Base-by-base conservation (phyloP, 2,113 vertebrate genomes). In the Clarias gariepinus region DNA sequence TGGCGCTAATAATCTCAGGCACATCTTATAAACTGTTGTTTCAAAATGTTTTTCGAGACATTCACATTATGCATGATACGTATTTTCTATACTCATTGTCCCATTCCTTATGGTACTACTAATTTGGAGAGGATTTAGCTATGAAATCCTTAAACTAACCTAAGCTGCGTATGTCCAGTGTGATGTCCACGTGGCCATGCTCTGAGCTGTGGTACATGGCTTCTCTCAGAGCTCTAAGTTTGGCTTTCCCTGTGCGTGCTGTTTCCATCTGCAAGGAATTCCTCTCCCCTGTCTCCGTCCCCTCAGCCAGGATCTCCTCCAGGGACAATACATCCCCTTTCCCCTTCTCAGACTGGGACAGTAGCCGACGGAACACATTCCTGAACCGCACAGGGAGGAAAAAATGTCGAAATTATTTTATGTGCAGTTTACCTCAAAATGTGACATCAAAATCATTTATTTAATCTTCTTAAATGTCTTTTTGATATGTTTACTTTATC, bases 201-300 rank as follows among this genome's bases (percentile, higher is more conserved):
- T 96, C 95, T 87, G 95, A 92, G 85, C 95, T 96, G 92, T 96
- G 95, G 93, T 95, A 96, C 93, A 96, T 94, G 91, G 95, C 95
- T 91, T 96, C 95, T 92, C 93, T 95, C 91, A 96, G 93, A 86
- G 95, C 95, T 81, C 93, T 91, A 92, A 95, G 92, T 91, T 91
- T 94, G 94, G 94, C 93, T 92, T 95, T 95, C 93, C 94, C 95
- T 92, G 93, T 94, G 93, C 94, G 94, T 91, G 94, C 91, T 53
- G 95, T 91, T 60, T 82, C 92, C 82, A 81, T 61, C 57, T 81
- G 57, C 33, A 81, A 81, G 5, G 52, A 85, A 78, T 90, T 93
- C 91, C 94, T 91, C 10, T 63, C 66, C 16, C 73, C 87, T 7
- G 89, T 86, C 0, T 93, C 93, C 0, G 94, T 92, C 25, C 95